Conservation (phyloP, 2,113 vertebrate genomes). For the Pardalotus punctatus region DNA sequence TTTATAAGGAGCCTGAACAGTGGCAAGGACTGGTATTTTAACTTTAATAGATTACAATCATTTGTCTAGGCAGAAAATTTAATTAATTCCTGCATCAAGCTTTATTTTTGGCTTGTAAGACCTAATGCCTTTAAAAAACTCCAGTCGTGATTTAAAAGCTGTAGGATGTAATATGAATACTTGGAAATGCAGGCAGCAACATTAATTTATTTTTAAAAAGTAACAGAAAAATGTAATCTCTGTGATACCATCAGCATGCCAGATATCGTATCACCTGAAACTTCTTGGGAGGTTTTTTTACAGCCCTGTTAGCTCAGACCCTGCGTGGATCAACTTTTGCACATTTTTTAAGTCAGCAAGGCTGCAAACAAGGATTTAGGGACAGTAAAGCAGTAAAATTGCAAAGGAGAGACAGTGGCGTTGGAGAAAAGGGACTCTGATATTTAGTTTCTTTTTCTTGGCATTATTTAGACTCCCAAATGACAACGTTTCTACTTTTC, state of each 20-base stretch:
- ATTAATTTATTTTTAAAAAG: background rate
- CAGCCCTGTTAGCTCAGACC: background rate
- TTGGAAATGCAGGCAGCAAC: background rate
- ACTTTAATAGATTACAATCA: background rate
- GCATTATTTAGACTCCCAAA: slow-evolving; percentile 56
- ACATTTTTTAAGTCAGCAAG: slow-evolving; percentile 9
- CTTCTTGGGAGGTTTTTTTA: slow-evolving; percentile 35
- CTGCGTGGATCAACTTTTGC: background rate
- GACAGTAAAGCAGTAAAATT: slow-evolving; percentile 7
- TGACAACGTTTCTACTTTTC: slow-evolving; percentile 41
- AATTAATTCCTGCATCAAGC: background rate
- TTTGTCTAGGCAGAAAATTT: background rate
- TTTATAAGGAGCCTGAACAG: background rate
- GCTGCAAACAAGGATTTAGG: slow-evolving; percentile 1
- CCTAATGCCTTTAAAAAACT: background rate
- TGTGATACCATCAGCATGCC: background rate
- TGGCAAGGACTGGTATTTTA: background rate
- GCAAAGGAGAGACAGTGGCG: background rate
- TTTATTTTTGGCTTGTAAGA: background rate
- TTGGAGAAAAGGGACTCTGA: background rate
- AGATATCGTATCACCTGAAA: slow-evolving; percentile 17
- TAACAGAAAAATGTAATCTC: background rate
- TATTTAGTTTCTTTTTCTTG: slow-evolving; percentile 68
- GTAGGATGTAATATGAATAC: background rate
- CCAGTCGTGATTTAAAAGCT: background rate